Conservation (phyloP, 2,888 invertebrate genomes). For the Lasioglossum zephyrum region DNA sequence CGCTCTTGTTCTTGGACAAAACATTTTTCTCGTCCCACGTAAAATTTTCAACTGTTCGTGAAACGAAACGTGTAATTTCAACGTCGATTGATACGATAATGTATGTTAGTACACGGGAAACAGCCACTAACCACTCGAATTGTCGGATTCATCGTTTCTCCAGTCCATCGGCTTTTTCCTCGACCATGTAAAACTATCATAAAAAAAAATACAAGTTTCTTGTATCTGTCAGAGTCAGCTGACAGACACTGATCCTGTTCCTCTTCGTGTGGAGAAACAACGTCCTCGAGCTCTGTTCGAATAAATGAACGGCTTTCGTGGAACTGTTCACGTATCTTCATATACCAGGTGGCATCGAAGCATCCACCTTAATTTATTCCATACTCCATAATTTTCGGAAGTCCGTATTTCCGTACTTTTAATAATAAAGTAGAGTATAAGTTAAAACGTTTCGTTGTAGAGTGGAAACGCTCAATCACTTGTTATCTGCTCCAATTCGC, state of each 20-base stretch:
- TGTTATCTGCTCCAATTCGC: neutral
- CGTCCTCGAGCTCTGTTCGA: constrained; percentile 22
- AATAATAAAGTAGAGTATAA: no score
- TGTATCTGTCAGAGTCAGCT: constrained; percentile 44
- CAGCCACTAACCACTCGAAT: constrained; percentile 72
- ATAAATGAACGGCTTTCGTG: constrained; percentile 38
- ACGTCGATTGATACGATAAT: neutral
- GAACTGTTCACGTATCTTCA: constrained; percentile 17
- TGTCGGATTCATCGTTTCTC: constrained; percentile 73
- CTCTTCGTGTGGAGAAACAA: constrained; percentile 20
- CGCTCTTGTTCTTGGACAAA: constrained; percentile 67
- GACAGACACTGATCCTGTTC: constrained; percentile 36
- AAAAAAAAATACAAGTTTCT: constrained; percentile 22
- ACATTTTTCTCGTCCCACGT: constrained; percentile 65
- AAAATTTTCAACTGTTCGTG: constrained; percentile 70
- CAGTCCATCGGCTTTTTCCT: constrained; percentile 74
- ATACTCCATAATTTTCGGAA: no score
- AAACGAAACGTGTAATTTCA: constrained; percentile 25
- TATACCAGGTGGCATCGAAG: neutral
- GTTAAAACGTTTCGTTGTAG: neutral
- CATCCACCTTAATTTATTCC: neutral
- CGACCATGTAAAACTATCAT: constrained; percentile 46
- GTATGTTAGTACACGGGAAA: neutral
- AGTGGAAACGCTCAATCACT: neutral
- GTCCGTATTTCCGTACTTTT: no score